Conservation (phyloP, 2,888 invertebrate species). For the Microchrysa polita region DNA sequence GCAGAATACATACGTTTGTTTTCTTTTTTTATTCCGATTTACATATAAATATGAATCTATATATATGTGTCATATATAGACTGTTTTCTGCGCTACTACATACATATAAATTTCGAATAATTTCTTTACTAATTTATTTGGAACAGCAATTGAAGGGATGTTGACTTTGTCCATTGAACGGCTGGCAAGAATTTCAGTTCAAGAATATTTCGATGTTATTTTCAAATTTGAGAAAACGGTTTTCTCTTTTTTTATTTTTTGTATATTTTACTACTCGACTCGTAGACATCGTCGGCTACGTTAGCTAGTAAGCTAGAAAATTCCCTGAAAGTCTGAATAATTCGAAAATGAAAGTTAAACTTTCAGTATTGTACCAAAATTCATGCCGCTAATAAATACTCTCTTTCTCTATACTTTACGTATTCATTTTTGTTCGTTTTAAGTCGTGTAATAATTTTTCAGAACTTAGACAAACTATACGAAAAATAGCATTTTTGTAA, state of each 20-base stretch:
- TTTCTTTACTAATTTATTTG: background rate
- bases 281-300: background rate
- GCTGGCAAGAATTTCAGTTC: conserved; percentile 21
- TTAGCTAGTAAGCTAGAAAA: conserved; percentile 11
- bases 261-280: background rate
- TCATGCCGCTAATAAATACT: conserved; percentile 40
- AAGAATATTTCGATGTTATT: background rate
- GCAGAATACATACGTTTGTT: background rate
- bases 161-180: background rate
- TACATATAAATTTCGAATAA: conserved; percentile 18
- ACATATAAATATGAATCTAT: too few relatives aligned
- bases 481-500: too few relatives aligned
- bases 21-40: too few relatives aligned
- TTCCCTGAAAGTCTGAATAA: conserved; percentile 7
- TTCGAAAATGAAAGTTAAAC: conserved; percentile 5
- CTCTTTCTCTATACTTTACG: too few relatives aligned
- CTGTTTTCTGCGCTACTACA: background rate
- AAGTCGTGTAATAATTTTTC: too few relatives aligned
- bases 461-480: too few relatives aligned
- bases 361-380: conserved; percentile 45
- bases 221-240: background rate
- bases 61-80: too few relatives aligned
- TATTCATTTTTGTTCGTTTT: too few relatives aligned
- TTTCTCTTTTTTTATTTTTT: background rate
- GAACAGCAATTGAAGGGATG: background rate